Evolutionary conservation across 2,888 invertebrate genomes (phyloP), one percentile per base, ranked within the genome.

Genomic region (Cordilura impudica): DNA sequence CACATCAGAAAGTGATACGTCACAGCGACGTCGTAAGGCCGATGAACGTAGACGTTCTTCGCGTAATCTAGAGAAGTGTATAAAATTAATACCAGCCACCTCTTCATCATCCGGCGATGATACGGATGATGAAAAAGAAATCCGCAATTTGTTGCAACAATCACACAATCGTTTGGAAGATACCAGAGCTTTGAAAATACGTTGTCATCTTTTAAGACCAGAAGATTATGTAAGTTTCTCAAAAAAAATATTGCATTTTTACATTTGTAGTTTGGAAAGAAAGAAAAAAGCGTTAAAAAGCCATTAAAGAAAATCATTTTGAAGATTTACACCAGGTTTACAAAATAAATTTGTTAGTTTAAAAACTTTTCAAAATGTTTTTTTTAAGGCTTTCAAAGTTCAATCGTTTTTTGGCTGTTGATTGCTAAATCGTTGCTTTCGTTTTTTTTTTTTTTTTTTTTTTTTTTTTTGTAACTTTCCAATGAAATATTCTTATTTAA

Each of bases 181-280:
- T 66, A 90, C 90, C 35, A 87, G 88, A 31, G 87, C 89, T 6
- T 82, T 90, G 10, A 89, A 89, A 80, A 89, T 89, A 82, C 88
- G 90, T 75, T 89, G 89, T 69, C 90, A 90, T 84, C 84, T 90
- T 73, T 84, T 90, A 43, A 85, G 89, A 63, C 90, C 90, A 10
- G 90, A 90, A 84, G 90, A 90, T 85, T 90, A 90, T 86, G 90
- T 90, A 87, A 89, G 90, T 84, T 51, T 53, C 4, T 35, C 12
- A 12, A 5, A 35, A 12, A 12, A 35, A 35, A n/a, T n/a, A n/a
- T 31, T 31, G 2, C 8, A 31, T 31, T 31, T 10, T 5, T 10
- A 31, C n/a, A n/a, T n/a, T n/a, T n/a, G n/a, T n/a, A n/a, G n/a
- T n/a, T n/a, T n/a, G n/a, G n/a, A n/a, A n/a, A n/a, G n/a, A n/a